Evolutionary conservation across 64 coral and sea anemone genomes (phyloP), one percentile per base, ranked within the genome.

Genomic region (Montipora sp.): DNA sequence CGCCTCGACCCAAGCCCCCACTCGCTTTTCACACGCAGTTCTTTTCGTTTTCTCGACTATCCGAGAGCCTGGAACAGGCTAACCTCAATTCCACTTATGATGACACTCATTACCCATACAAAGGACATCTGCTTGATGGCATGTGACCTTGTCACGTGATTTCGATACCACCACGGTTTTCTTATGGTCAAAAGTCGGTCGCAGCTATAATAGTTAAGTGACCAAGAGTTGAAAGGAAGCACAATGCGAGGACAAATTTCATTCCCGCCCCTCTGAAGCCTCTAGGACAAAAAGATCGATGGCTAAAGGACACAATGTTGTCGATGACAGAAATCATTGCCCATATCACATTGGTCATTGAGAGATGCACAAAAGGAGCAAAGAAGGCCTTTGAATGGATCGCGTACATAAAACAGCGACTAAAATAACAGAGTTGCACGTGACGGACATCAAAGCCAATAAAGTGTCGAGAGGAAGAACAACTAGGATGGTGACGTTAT

Each of bases 111-210:
- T 8, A 16, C 2, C 78, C 78, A 80, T 8, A 80, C 78, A 1
- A 27, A 20, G 24, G 3, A 21, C 12, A 53, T 53, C 59, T 80
- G 78, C 50, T 80, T 80, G 8, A 80, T 12, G 7, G 23, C 53
- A 24, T 21, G 78, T 27, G 78, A 80, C 55, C 51, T 1, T 58
- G 50, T 59, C 51, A 80, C 78, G n/a, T 59, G 19, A 57, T 8
- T 80, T 22, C 78, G 78, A 19, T 80, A 80, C 78, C 50, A 58
- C 78, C 19, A 59, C 8, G 78, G 23, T 24, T 80, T 80, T 19
- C 51, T 57, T 19, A 80, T 4, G 11, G 78, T 23, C 14, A 58
- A 13, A 59, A 13, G 22, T 3, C 78, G 50, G 51, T 80, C 78
- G 12, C 20, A 23, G 23, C 78, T 80, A 80, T 80, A 21, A 80